Conservation (phyloP, 37 sponge, comb jelly and placozoan species). For the Bolinopsis microptera region DNA sequence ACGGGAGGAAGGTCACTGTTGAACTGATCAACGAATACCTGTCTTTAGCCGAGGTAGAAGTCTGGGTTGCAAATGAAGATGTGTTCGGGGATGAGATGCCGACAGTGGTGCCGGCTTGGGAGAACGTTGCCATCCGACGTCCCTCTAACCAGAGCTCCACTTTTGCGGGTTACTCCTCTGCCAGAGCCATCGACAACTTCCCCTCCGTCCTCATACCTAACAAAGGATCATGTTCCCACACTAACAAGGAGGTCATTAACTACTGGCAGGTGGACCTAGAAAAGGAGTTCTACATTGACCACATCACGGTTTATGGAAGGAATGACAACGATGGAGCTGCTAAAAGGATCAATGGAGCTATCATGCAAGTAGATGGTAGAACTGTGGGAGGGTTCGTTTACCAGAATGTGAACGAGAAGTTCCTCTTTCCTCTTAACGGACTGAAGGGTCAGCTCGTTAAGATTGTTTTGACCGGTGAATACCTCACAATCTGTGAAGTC, state of each 20-base stretch:
- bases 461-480: neutral
- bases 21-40: neutral
- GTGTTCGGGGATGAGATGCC: slow-evolving; percentile 10
- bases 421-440: neutral
- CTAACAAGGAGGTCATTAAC: neutral
- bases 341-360: neutral
- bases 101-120: neutral
- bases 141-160: neutral
- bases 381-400: neutral
- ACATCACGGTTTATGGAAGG: neutral
- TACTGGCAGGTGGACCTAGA: slow-evolving; percentile 8
- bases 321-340: neutral
- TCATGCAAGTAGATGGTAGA: neutral
- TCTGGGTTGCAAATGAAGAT: neutral
- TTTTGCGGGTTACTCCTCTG: neutral
- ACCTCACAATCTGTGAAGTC: slow-evolving; percentile 18
- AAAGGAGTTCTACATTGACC: slow-evolving; percentile 29
- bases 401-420: neutral
- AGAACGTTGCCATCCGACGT: neutral
- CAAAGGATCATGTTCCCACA: slow-evolving; percentile 17
- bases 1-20: neutral
- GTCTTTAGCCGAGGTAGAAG: slow-evolving; percentile 12
- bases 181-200: neutral
- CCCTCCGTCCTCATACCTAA: neutral
- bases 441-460: neutral